phyloP scores from a whole-genome alignment of 2,888 invertebrate species.

The Steinernema hermaphroditum region DNA sequence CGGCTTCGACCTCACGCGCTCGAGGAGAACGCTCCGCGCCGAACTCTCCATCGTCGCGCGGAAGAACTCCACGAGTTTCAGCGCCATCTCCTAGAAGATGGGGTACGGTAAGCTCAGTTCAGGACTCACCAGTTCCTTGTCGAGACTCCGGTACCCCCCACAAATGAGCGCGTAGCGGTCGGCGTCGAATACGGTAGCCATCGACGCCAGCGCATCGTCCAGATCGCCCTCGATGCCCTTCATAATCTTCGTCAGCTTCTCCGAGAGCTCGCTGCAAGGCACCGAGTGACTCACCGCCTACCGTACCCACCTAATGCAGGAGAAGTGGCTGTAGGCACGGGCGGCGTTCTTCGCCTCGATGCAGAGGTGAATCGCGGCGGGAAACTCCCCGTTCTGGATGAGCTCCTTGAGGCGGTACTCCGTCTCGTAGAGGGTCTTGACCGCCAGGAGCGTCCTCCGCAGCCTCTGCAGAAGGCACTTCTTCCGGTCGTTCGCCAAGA shows the following conservation, averaged over 20 bases:
- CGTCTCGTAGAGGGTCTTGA: constrained; percentile 74
- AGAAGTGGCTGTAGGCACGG: constrained; percentile 43
- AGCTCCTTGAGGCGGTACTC: constrained; percentile 52
- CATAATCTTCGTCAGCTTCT: constrained; percentile 31
- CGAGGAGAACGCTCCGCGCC: constrained; percentile 42
- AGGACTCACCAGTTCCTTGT: constrained; percentile 75
- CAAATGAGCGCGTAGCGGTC: constrained; percentile 81
- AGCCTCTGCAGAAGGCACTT: constrained; percentile 81
- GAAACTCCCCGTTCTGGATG: constrained; percentile 54
- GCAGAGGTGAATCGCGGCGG: constrained; percentile 54
- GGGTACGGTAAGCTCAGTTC: too few species aligned
- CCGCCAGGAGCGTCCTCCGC: constrained; percentile 78
- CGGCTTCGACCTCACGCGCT: constrained; percentile 34
- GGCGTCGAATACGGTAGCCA: constrained; percentile 74
- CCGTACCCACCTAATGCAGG: constrained; percentile 47
- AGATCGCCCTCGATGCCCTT: constrained; percentile 47
- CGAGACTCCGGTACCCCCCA: constrained; percentile 83
- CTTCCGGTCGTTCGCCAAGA: constrained; percentile 87
- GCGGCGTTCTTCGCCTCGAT: constrained; percentile 53
- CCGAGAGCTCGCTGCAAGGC: constrained; percentile 17
- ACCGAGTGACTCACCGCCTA: neutral
- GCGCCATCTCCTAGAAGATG: constrained; percentile 38
- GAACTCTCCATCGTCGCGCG: constrained; percentile 42
- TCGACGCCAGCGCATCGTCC: constrained; percentile 45
- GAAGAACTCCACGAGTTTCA: constrained; percentile 43